Conservation (phyloP, 2,113 vertebrate genomes). For the Edolisoma coerulescens region DNA sequence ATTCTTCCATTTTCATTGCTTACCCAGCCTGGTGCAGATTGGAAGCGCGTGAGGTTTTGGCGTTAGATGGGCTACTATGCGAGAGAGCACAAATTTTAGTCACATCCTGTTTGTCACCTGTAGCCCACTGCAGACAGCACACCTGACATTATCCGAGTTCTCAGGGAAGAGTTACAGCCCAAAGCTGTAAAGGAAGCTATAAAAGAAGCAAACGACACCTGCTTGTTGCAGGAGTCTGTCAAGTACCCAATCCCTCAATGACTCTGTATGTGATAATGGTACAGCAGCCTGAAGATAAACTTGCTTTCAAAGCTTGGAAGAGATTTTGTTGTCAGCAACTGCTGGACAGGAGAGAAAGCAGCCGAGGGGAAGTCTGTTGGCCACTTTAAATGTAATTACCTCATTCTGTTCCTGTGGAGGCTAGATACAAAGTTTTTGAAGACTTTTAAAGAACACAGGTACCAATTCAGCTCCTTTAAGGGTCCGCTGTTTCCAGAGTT, state of each 20-base stretch:
- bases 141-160: rapidly evolving
- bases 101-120: background rate
- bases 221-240: background rate
- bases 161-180: background rate
- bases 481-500: background rate
- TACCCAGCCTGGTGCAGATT: background rate
- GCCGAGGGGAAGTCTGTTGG: background rate
- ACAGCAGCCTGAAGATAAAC: background rate
- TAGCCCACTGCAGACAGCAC: background rate
- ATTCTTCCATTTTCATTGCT: background rate
- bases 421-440: background rate
- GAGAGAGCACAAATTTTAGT: background rate
- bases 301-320: background rate
- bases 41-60: background rate
- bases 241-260: background rate
- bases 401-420: background rate
- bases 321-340: background rate
- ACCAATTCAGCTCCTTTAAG: background rate
- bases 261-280: background rate
- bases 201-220: background rate
- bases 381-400: background rate
- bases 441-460: background rate
- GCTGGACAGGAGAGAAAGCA: background rate
- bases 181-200: background rate
- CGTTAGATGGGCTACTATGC: background rate